Base-by-base conservation (phyloP, 2,888 invertebrate species). In the Brachycybe producta region DNA sequence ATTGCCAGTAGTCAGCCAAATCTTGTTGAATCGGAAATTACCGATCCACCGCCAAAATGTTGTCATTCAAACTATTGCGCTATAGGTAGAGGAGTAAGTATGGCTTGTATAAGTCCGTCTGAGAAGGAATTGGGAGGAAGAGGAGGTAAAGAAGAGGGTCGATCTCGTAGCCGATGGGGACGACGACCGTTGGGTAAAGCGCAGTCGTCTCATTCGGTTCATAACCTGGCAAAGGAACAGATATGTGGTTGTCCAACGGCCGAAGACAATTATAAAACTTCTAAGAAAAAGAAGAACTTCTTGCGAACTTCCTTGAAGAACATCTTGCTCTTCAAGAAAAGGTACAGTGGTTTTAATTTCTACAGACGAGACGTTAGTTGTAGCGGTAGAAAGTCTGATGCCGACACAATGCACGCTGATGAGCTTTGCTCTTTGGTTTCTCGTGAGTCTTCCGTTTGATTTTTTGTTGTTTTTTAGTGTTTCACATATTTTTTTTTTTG, bases 301-400 rank as follows among this genome's bases (percentile, higher is more conserved):
- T 57, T 67, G 50, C 62, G 64, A 49, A 61, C 62, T 19, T 65
- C 67, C 8, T 54, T 67, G 26, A 65, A 65, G 53, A 65, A 63
- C 52, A 62, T 67, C 32, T 65, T 60, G 48, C 57, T 66, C 54
- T 60, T 64, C 48, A 65, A 64, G 55, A 66, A 65, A 59, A 67
- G 64, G 67, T 67, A 61, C 58, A n/a, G n/a, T n/a, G n/a, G n/a
- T n/a, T n/a, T n/a, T n/a, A n/a, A n/a, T n/a, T n/a, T n/a, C n/a
- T n/a, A n/a, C n/a, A n/a, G n/a, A n/a, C n/a, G n/a, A n/a, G n/a
- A n/a, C n/a, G n/a, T n/a, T n/a, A n/a, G n/a, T n/a, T n/a, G n/a
- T n/a, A n/a, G n/a, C n/a, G n/a, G n/a, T n/a, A n/a, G n/a, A n/a
- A n/a, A n/a, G n/a, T n/a, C n/a, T n/a, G n/a, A n/a, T n/a, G n/a